Conservation (phyloP, 2,888 invertebrate species). For the Zygogramma bicolorata region DNA sequence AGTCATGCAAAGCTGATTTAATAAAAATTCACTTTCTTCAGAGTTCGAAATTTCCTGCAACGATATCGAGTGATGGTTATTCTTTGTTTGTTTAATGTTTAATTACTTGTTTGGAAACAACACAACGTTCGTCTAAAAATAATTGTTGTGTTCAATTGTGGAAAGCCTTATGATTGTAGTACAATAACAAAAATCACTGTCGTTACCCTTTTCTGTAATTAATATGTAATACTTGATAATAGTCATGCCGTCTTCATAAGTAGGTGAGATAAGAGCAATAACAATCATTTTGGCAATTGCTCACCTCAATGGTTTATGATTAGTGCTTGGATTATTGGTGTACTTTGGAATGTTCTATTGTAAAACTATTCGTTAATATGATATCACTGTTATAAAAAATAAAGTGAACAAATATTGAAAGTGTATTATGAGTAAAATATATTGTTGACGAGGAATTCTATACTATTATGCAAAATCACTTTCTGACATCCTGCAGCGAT, state of each 20-base stretch:
- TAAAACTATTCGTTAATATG: not conserved
- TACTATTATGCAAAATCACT: no score
- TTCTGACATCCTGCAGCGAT: no score
- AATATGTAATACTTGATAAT: not conserved
- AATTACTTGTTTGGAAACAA: not conserved
- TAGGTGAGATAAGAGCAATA: constrained; percentile 3
- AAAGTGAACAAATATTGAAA: not conserved
- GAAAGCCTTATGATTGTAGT: not conserved
- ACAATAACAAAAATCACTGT: not conserved
- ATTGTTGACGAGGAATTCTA: no score
- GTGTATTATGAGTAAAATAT: no score
- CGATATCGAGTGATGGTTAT: no score
- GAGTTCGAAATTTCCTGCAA: no score
- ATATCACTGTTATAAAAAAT: not conserved
- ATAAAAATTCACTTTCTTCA: no score
- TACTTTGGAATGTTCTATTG: not conserved
- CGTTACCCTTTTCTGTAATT: not conserved
- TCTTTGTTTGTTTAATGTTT: no score
- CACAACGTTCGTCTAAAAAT: not conserved
- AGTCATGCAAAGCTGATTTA: no score
- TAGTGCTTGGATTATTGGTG: not conserved
- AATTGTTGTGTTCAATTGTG: not conserved
- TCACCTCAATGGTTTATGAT: not conserved
- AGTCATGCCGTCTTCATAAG: not conserved
- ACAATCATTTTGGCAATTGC: not conserved